Percentiles rank a stretch among this genome's conserved stretches.
These are phyloP conservation scores for Polyommatus icarus DNA, from an alignment of 2,888 invertebrate genomes.

Conservation along the genomic window DNA sequence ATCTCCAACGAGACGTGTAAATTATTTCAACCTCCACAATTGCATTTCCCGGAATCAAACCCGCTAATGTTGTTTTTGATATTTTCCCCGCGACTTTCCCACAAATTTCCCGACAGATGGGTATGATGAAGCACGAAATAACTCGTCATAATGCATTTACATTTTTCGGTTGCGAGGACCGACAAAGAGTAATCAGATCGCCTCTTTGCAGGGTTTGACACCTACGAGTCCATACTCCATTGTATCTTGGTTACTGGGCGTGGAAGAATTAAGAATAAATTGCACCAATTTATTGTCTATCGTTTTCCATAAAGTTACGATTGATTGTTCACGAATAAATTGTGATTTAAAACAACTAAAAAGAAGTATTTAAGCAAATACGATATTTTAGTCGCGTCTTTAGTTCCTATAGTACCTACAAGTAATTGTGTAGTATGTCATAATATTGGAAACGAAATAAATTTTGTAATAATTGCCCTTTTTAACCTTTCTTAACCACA, in stretches of 20 bases:
- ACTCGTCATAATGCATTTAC: slow-evolving; percentile 71
- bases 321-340: no score
- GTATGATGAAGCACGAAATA: slow-evolving; percentile 55
- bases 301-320: no score
- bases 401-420: no score
- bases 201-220: neutral
- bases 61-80: slow-evolving; percentile 36
- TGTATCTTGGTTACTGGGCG: neutral
- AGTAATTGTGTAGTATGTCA: no score
- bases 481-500: no score
- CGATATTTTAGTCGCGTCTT: no score
- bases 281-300: no score
- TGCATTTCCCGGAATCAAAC: slow-evolving; percentile 40
- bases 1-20: neutral
- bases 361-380: no score
- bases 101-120: slow-evolving; percentile 51
- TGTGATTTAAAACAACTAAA: no score
- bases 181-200: neutral
- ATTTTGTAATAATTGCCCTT: no score
- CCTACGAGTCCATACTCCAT: neutral
- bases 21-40: slow-evolving; percentile 15
- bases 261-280: no score
- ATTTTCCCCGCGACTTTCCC: slow-evolving; percentile 52
- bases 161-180: slow-evolving; percentile 48
- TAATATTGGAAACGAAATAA: no score